phyloP scores from a whole-genome alignment of 1,140 invertebrate species.

The Drosophila oshimai region DNA sequence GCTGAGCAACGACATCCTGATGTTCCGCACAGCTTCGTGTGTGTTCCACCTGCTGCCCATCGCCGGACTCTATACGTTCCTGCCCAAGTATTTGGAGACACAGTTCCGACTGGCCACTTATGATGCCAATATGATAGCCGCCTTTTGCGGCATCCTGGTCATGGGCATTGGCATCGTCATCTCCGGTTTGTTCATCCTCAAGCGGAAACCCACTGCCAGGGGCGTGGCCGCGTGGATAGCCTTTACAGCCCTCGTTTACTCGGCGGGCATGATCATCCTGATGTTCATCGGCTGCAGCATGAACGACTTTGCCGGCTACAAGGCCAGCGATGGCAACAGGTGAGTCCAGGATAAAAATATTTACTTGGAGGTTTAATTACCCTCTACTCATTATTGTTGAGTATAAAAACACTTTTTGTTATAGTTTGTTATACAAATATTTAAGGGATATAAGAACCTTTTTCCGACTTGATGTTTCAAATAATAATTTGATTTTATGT shows the following conservation, averaged over 20 bases:
- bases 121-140: constrained; percentile 95
- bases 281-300: constrained; percentile 95
- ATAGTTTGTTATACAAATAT: no score
- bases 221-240: constrained; percentile 96
- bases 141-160: constrained; percentile 94
- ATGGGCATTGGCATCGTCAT: constrained; percentile 96
- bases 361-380: no score
- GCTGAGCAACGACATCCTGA: constrained; percentile 94
- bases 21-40: constrained; percentile 93
- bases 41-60: constrained; percentile 95
- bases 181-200: constrained; percentile 92
- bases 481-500: no score
- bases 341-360: constrained; percentile 10
- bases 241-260: constrained; percentile 92
- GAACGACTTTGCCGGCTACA: constrained; percentile 90
- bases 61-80: constrained; percentile 94
- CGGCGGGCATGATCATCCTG: constrained; percentile 92
- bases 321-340: constrained; percentile 52
- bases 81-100: constrained; percentile 96
- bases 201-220: constrained; percentile 91
- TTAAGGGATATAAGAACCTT: no score
- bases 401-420: no score
- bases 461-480: no score
- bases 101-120: constrained; percentile 94
- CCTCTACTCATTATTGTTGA: no score